These are phyloP conservation scores for Morone chrysops DNA, from an alignment of 2,113 vertebrate species.

Conservation along the genomic window DNA sequence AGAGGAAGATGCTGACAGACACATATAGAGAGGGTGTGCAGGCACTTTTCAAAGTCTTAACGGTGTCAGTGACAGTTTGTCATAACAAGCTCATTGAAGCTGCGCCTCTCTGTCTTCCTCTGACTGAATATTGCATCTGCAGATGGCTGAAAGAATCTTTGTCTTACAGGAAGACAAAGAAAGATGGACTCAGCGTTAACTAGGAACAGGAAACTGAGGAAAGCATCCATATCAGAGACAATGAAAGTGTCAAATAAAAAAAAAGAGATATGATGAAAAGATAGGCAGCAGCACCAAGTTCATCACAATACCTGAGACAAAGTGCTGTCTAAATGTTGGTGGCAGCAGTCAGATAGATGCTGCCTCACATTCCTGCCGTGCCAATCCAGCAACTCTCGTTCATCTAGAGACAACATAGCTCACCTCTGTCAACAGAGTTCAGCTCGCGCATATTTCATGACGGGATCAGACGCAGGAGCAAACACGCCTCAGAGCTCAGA, in stretches of 20 bases:
- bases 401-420: slow-evolving; percentile 27
- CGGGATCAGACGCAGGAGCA: slow-evolving; percentile 18
- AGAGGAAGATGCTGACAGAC: slow-evolving; percentile 34
- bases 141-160: slow-evolving; percentile 47
- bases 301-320: slow-evolving; percentile 50
- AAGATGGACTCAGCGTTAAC: slow-evolving; percentile 44
- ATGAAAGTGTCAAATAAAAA: slow-evolving; percentile 58
- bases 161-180: slow-evolving; percentile 55
- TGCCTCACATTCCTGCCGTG: slow-evolving; percentile 19
- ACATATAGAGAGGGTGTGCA: slow-evolving; percentile 7
- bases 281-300: slow-evolving; percentile 25
- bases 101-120: slow-evolving; percentile 51
- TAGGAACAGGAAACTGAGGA: slow-evolving; percentile 37
- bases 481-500: slow-evolving; percentile 27
- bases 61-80: slow-evolving; percentile 66
- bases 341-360: slow-evolving; percentile 50
- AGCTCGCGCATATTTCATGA: slow-evolving; percentile 28
- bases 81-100: slow-evolving; percentile 65
- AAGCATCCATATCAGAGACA: slow-evolving; percentile 46
- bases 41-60: slow-evolving; percentile 55
- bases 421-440: slow-evolving; percentile 48
- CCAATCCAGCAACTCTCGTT: slow-evolving; percentile 16
- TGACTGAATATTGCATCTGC: slow-evolving; percentile 41
- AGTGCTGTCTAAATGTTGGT: slow-evolving; percentile 35
- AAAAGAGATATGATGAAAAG: slow-evolving; percentile 53